Evolutionary conservation across 2,888 invertebrate genomes (phyloP).

Genomic region (Campoletis raptor): DNA sequence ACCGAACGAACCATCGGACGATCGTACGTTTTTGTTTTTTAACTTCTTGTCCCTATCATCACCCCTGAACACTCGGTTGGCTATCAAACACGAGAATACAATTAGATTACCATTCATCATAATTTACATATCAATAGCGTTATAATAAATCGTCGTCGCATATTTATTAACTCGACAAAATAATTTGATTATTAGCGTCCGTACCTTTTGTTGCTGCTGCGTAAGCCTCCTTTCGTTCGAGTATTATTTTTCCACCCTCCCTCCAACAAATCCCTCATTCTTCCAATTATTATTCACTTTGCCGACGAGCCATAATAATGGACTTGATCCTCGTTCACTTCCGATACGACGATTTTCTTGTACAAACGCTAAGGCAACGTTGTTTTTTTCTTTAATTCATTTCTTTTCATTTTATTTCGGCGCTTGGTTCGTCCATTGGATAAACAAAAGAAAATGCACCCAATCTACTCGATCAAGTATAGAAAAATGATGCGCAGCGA

Average conservation of each 20-base stretch:
- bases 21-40: neutral
- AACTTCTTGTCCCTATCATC: neutral
- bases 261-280: conserved; percentile 29
- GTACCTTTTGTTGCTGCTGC: conserved; percentile 63
- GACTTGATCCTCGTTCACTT: neutral
- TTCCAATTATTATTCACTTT: conserved; percentile 48
- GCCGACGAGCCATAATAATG: neutral
- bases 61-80: neutral
- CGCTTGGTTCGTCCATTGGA: neutral
- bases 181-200: conserved; percentile 69
- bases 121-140: neutral
- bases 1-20: too few relatives aligned
- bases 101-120: neutral
- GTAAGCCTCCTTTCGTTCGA: conserved; percentile 71
- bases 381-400: conserved; percentile 72
- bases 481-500: neutral
- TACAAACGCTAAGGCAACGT: conserved; percentile 83
- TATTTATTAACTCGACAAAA: conserved; percentile 60
- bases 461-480: neutral
- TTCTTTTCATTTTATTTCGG: conserved; percentile 20
- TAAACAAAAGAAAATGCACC: neutral
- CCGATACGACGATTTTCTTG: conserved; percentile 69
- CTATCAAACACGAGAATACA: neutral
- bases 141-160: conserved; percentile 31
- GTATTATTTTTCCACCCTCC: neutral